These are phyloP conservation scores for Meteorus cinctellus DNA, from an alignment of 2,888 invertebrate genomes.

Conservation along the genomic window DNA sequence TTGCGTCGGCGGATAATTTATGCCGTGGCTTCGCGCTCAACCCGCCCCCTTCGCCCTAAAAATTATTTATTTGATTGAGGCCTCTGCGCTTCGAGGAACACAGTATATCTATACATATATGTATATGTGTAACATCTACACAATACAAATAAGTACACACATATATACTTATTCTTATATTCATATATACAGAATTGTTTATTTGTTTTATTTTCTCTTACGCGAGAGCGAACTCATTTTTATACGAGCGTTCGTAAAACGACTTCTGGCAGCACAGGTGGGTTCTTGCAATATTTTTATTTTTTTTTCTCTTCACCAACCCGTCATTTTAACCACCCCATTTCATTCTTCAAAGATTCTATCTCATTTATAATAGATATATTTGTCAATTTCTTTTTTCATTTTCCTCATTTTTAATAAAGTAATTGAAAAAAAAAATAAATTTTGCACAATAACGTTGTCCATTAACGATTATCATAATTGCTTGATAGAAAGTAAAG, in stretches of 20 bases:
- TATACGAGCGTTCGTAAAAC: slow-evolving; percentile 19
- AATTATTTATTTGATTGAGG: slow-evolving; percentile 68
- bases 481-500: slow-evolving; percentile 39
- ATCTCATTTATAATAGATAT: background rate
- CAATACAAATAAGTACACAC: background rate
- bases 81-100: slow-evolving; percentile 58
- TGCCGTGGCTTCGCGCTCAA: slow-evolving; percentile 57
- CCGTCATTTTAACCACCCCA: background rate
- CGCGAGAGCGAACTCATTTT: slow-evolving; percentile 41
- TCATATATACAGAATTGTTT: background rate
- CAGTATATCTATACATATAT: slow-evolving; percentile 40
- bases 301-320: background rate
- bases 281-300: slow-evolving; percentile 15
- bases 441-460: background rate
- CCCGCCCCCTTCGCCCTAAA: slow-evolving; percentile 63
- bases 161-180: background rate
- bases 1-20: slow-evolving; percentile 67
- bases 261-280: slow-evolving; percentile 49
- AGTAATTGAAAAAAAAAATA: background rate
- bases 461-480: slow-evolving; percentile 23
- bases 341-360: background rate
- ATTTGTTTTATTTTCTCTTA: background rate
- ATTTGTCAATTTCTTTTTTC: background rate
- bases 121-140: background rate
- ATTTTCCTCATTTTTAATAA: background rate